Evolutionary conservation across 2,113 vertebrate genomes (phyloP).

Genomic region (Hepsetus odoe): DNA sequence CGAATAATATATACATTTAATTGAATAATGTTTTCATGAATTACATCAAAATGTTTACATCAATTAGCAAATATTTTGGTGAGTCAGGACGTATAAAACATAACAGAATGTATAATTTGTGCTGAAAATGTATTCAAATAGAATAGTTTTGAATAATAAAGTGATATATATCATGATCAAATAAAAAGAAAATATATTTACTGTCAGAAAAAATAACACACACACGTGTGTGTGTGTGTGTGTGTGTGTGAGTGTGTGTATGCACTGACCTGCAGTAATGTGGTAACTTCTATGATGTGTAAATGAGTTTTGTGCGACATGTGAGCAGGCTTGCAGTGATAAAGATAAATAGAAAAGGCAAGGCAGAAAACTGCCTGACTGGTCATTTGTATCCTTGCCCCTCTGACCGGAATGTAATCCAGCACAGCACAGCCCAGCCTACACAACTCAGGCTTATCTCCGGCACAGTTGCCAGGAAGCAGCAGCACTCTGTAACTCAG

Average conservation of each 20-base stretch:
- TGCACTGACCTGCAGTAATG: not conserved
- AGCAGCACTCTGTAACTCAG: constrained; percentile 28
- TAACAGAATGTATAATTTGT: no score
- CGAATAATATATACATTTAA: no score
- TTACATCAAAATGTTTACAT: no score
- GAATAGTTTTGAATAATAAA: no score
- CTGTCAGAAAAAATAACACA: no score
- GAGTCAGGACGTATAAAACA: no score
- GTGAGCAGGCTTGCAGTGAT: constrained; percentile 34
- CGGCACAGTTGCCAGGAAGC: constrained; percentile 33
- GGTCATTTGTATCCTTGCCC: constrained; percentile 49
- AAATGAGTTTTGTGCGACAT: constrained; percentile 22
- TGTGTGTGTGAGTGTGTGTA: not conserved
- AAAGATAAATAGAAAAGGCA: constrained; percentile 41
- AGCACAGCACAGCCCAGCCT: constrained; percentile 35
- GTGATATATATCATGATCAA: no score
- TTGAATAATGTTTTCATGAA: no score
- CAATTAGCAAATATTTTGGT: no score
- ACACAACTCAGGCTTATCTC: constrained; percentile 54
- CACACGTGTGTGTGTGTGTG: not conserved
- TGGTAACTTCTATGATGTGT: constrained; percentile 41
- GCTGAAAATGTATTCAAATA: no score
- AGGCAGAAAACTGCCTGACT: constrained; percentile 41
- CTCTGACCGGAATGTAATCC: constrained; percentile 51
- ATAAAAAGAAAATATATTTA: no score